Evolutionary conservation across 2,888 invertebrate species (phyloP).

Genomic region (Watsonalla cultraria): DNA sequence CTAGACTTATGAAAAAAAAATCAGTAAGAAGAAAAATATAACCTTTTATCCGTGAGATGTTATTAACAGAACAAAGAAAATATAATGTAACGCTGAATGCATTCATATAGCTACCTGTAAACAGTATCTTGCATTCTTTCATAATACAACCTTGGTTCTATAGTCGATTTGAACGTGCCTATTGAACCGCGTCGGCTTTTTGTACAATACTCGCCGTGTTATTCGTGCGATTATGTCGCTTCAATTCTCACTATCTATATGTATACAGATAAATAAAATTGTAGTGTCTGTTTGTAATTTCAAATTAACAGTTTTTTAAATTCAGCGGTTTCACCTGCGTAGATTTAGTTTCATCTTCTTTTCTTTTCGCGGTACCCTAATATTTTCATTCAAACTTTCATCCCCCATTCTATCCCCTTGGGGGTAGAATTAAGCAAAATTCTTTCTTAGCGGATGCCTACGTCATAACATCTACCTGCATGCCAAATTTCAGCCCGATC

Average conservation of each 20-base stretch:
- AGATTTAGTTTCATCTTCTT: too few species aligned
- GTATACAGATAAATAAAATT: too few species aligned
- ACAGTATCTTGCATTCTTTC: neutral
- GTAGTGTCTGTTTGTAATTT: too few species aligned
- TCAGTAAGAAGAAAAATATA: neutral
- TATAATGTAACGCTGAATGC: neutral
- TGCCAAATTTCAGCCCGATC: too few species aligned
- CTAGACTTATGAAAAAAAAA: neutral
- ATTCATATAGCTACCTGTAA: neutral
- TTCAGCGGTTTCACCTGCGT: too few species aligned
- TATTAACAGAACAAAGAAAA: neutral
- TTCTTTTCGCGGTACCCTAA: too few species aligned
- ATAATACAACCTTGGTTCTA: neutral
- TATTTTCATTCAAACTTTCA: too few species aligned
- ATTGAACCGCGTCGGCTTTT: constrained; percentile 3
- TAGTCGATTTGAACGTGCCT: neutral
- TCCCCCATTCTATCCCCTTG: too few species aligned
- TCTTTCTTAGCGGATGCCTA: too few species aligned
- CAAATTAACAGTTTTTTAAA: too few species aligned
- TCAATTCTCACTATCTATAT: neutral
- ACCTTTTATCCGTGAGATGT: neutral
- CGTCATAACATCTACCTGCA: too few species aligned
- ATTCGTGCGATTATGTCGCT: neutral
- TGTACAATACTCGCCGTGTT: constrained; percentile 10
- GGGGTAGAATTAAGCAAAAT: too few species aligned